phyloP scores from a whole-genome alignment of 2,888 invertebrate species.

The Hybos culiciformis region DNA sequence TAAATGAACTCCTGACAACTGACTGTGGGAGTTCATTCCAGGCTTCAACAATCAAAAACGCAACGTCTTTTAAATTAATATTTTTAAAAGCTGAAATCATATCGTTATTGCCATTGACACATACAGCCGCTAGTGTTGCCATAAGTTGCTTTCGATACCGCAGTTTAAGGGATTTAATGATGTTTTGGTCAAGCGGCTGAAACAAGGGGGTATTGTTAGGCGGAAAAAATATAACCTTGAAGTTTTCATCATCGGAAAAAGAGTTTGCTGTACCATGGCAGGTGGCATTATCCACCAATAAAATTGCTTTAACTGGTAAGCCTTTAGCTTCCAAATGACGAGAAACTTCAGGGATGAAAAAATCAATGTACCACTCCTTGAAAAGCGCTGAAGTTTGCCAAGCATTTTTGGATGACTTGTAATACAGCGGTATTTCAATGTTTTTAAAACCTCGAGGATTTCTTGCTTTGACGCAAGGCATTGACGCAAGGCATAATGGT shows the following conservation, averaged over 20 bases:
- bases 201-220: neutral
- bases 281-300: neutral
- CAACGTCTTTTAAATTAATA: neutral
- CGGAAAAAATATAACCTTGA: conserved; percentile 1
- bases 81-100: neutral
- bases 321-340: neutral
- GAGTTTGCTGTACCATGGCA: conserved; percentile 1
- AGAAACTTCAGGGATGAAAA: neutral
- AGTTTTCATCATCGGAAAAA: neutral
- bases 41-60: neutral
- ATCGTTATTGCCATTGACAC: neutral
- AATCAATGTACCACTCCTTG: neutral
- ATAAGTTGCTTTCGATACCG: neutral
- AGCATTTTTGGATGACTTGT: neutral
- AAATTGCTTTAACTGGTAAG: neutral
- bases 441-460: neutral
- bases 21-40: neutral
- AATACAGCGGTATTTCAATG: neutral
- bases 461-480: neutral
- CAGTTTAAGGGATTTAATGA: neutral
- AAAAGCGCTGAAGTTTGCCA: neutral
- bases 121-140: neutral
- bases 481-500: neutral
- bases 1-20: neutral
- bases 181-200: neutral